phyloP scores from a whole-genome alignment of 2,797 vertebrate genomes.

The Ciconia nigra region DNA sequence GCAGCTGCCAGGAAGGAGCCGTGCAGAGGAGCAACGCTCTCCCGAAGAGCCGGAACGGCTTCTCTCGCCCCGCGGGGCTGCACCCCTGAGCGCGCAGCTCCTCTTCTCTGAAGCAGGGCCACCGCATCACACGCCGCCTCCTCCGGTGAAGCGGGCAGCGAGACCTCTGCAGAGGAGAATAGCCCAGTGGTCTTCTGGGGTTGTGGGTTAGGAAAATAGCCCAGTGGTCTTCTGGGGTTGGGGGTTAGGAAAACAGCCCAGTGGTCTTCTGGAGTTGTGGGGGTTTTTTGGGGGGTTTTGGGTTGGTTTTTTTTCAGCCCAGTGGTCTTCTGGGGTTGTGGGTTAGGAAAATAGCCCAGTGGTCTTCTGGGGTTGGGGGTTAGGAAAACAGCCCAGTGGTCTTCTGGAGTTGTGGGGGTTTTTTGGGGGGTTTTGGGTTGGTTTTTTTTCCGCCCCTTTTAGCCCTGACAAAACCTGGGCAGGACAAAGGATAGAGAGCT shows the following conservation, averaged over 20 bases:
- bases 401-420: background rate
- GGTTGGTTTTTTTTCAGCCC: no score
- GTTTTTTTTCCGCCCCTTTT: background rate
- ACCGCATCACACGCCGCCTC: rapidly evolving
- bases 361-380: no score
- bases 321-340: background rate
- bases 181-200: background rate
- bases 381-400: rapidly evolving
- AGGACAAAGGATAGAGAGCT: background rate
- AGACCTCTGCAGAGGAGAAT: background rate
- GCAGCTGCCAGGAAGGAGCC: background rate
- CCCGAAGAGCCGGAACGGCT: background rate
- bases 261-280: no score
- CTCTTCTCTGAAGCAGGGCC: background rate
- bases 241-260: no score
- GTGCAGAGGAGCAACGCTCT: background rate
- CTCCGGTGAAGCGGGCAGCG: rapidly evolving
- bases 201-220: background rate
- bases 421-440: background rate
- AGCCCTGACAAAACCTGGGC: background rate
- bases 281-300: no score
- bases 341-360: no score
- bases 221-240: background rate
- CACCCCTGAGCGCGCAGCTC: background rate
- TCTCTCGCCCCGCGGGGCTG: background rate